Evolutionary conservation across 2,888 invertebrate genomes (phyloP).

Genomic region (Luperina testacea): DNA sequence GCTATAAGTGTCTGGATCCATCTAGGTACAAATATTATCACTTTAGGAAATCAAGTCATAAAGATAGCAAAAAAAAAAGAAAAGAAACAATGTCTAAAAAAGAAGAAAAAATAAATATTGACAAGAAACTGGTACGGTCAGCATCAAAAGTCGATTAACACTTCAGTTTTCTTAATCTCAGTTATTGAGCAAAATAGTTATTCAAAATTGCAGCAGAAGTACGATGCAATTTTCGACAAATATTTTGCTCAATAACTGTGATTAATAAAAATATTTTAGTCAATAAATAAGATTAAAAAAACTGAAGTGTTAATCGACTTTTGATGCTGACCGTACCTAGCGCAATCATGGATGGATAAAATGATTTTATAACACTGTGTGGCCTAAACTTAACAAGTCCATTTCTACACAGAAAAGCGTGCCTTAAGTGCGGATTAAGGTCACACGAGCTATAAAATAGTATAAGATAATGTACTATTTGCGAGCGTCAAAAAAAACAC

Average conservation of each 20-base stretch:
- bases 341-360: background rate
- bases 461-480: background rate
- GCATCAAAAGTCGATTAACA: too few relatives aligned
- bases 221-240: too few relatives aligned
- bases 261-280: too few relatives aligned
- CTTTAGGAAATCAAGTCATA: background rate
- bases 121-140: background rate
- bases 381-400: background rate
- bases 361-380: background rate
- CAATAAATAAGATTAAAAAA: too few relatives aligned
- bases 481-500: background rate
- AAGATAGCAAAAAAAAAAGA: background rate
- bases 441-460: background rate
- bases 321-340: too few relatives aligned
- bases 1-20: slow-evolving; percentile 82
- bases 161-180: too few relatives aligned
- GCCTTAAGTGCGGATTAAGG: background rate
- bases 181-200: too few relatives aligned
- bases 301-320: too few relatives aligned
- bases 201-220: too few relatives aligned
- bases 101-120: background rate
- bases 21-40: slow-evolving; percentile 67
- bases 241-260: too few relatives aligned
- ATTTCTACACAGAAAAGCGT: background rate
- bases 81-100: background rate